A percentile compares a stretch with the other conserved stretches of the same genome.
phyloP scores from a whole-genome alignment of 2,888 invertebrate genomes.

The Crematogaster levior region DNA sequence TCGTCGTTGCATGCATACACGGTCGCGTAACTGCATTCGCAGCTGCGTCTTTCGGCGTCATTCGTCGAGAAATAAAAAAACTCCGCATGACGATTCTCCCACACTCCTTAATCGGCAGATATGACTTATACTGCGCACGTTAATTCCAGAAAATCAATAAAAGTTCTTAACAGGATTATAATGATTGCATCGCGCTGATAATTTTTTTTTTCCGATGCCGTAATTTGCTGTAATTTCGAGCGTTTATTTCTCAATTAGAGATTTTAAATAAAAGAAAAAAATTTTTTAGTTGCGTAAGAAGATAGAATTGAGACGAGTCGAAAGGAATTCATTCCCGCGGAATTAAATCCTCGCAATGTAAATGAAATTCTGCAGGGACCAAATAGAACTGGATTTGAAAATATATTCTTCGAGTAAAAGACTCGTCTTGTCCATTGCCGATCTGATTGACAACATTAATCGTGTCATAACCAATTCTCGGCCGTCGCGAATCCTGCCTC shows the following conservation, averaged over 20 bases:
- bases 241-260: no score
- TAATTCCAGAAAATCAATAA: slow-evolving; percentile 51
- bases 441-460: slow-evolving; percentile 15
- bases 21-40: slow-evolving; percentile 57
- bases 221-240: no score
- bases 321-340: not conserved
- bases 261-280: not conserved
- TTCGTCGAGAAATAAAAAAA: slow-evolving; percentile 56
- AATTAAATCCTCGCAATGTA: not conserved
- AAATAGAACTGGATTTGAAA: not conserved
- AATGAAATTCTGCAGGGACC: not conserved
- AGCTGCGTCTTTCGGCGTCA: slow-evolving; percentile 61
- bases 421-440: not conserved
- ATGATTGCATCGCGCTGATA: not conserved
- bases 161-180: slow-evolving; percentile 52
- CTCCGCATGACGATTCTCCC: slow-evolving; percentile 69
- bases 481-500: not conserved
- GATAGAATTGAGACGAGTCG: not conserved
- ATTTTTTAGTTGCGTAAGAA: not conserved
- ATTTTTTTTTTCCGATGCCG: not conserved
- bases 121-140: not conserved
- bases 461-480: slow-evolving; percentile 17
- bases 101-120: slow-evolving; percentile 57
- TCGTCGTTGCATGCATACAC: slow-evolving; percentile 39
- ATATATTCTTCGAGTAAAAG: not conserved